Percentiles rank a stretch among this genome's conserved stretches.
These are phyloP conservation scores for Diploscapter pachys DNA, from an alignment of 1,140 invertebrate species.

Conservation along the genomic window DNA sequence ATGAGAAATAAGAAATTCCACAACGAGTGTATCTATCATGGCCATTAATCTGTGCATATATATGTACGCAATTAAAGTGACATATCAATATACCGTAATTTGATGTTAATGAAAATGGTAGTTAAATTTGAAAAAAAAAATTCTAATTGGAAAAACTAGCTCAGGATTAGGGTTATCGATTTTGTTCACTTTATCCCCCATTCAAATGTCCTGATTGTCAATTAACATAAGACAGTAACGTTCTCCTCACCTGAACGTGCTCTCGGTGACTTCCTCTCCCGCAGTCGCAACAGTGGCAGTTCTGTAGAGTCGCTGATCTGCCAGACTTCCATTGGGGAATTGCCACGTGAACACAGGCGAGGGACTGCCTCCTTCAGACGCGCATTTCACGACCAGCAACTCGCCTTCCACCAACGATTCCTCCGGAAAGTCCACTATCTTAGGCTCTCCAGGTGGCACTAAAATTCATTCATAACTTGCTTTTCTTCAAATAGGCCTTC, in stretches of 20 bases:
- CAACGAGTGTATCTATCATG: too few relatives aligned
- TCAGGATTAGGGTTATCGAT: conserved; percentile 5
- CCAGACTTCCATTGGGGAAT: conserved; percentile 15
- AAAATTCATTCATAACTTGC: conserved; percentile 12
- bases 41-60: neutral
- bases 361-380: conserved; percentile 25
- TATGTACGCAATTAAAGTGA: neutral
- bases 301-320: conserved; percentile 4
- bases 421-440: conserved; percentile 15
- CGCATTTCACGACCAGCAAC: conserved; percentile 25
- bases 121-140: conserved; percentile 8
- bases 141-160: neutral
- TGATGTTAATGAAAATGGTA: neutral
- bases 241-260: conserved; percentile 17
- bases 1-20: too few relatives aligned
- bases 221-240: neutral
- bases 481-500: neutral
- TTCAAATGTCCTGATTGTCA: neutral
- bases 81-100: neutral
- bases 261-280: conserved; percentile 1
- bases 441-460: conserved; percentile 33
- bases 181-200: conserved; percentile 1
- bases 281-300: neutral
- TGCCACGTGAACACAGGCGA: conserved; percentile 25
- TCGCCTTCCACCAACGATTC: conserved; percentile 32